Evolutionary conservation across 2,888 invertebrate species (phyloP).

Genomic region (Volucella bombylans): DNA sequence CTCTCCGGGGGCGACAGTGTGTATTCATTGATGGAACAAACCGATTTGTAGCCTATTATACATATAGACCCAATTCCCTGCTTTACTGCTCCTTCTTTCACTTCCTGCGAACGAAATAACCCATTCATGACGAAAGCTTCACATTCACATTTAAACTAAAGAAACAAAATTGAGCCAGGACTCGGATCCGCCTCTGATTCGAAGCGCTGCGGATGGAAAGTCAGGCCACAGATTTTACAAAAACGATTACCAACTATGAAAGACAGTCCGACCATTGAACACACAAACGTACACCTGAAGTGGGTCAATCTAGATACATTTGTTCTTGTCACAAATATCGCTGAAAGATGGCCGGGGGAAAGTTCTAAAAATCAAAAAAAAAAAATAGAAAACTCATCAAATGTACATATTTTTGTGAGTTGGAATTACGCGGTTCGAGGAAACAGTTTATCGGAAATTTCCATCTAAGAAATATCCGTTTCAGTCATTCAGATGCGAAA

Average conservation of each 20-base stretch:
- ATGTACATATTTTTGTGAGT: slow-evolving; percentile 49
- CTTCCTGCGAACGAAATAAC: slow-evolving; percentile 69
- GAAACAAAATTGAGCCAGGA: slow-evolving; percentile 62
- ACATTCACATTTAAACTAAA: slow-evolving; percentile 26
- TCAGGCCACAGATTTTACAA: slow-evolving; percentile 52
- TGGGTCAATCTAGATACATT: slow-evolving; percentile 72
- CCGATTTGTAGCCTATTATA: slow-evolving; percentile 48
- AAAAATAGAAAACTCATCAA: slow-evolving; percentile 31
- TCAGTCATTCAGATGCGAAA: slow-evolving; percentile 67
- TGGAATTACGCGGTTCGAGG: slow-evolving; percentile 26
- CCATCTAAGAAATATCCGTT: slow-evolving; percentile 70
- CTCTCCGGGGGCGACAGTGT: slow-evolving; percentile 48
- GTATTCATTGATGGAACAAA: slow-evolving; percentile 60
- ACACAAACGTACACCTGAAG: slow-evolving; percentile 66
- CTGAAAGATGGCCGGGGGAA: slow-evolving; percentile 14
- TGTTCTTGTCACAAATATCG: slow-evolving; percentile 51
- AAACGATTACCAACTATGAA: slow-evolving; percentile 38
- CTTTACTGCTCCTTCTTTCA: slow-evolving; percentile 36
- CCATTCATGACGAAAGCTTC: slow-evolving; percentile 57
- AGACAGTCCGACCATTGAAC: slow-evolving; percentile 45
- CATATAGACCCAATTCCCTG: slow-evolving; percentile 66
- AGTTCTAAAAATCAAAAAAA: slow-evolving; percentile 24
- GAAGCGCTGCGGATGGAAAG: slow-evolving; percentile 30
- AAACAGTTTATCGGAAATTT: slow-evolving; percentile 66
- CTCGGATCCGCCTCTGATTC: slow-evolving; percentile 9